These are phyloP conservation scores for Amphimedon queenslandica DNA, from an alignment of 37 sponge, comb jelly and placozoan genomes.

Conservation along the genomic window DNA sequence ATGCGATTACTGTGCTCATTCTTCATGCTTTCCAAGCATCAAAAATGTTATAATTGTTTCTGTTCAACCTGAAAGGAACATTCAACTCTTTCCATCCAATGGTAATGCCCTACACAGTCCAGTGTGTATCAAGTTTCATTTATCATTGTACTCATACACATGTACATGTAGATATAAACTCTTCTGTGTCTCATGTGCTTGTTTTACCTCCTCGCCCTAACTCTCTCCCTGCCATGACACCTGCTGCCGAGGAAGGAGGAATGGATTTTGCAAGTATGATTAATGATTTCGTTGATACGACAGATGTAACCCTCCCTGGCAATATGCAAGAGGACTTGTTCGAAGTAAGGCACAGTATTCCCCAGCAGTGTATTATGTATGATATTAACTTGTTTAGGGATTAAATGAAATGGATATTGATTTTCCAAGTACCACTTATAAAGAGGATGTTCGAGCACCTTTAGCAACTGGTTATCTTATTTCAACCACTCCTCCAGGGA, in stretches of 20 bases:
- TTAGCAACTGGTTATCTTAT: conserved; percentile 74
- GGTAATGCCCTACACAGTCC: too few relatives aligned
- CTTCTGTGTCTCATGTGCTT: conserved; percentile 50
- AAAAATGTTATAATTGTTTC: conserved; percentile 64
- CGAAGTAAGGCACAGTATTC: neutral
- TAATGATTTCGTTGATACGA: neutral
- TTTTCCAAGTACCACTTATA: too few relatives aligned
- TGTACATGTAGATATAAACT: conserved; percentile 8
- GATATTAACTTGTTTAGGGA: neutral
- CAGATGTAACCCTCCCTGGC: neutral
- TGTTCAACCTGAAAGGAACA: conserved; percentile 65
- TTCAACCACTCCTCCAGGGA: conserved; percentile 60
- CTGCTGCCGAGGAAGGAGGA: conserved; percentile 14
- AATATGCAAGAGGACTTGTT: neutral
- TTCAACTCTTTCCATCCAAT: conserved; percentile 47
- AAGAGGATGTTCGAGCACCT: conserved; percentile 39
- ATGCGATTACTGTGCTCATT: conserved; percentile 36
- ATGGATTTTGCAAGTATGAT: neutral
- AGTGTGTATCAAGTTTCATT: too few relatives aligned
- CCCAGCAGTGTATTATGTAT: too few relatives aligned
- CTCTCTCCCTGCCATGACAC: conserved; percentile 20
- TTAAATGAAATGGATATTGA: too few relatives aligned
- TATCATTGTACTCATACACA: too few relatives aligned
- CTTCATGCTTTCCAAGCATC: conserved; percentile 37
- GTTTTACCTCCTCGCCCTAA: conserved; percentile 62